Evolutionary conservation across 2,888 invertebrate genomes (phyloP), one percentile per base, ranked within the genome.

Genomic region (Drosophila tripunctata): DNA sequence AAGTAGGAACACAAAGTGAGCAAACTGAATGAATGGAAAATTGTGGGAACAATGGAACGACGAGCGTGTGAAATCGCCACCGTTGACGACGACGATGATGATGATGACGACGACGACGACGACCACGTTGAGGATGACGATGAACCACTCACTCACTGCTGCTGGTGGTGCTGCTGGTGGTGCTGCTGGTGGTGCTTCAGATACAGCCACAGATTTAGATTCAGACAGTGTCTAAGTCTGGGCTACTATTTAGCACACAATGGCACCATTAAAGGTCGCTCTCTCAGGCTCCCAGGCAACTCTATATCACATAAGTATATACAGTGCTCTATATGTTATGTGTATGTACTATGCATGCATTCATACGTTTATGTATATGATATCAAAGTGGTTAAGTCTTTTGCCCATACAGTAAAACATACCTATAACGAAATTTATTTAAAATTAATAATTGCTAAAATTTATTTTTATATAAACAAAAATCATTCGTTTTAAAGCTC

Each of bases 171-270:
- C 56, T 58, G 48, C 35, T 57, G 62, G 57, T 70, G 61, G 45
- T 54, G 55, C 69, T 50, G 33, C 40, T 47, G n/a, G n/a, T n/a
- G n/a, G 51, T 10, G 27, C 27, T 17, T 19, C 27, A 40, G n/a
- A 14, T 22, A 31, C 33, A 47, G 38, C 43, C 30, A 38, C 22
- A 40, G 68, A 65, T 56, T 70, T 43, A 54, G 66, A 50, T 60
- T 75, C 64, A 72, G 64, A 75, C 65, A 52, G 64, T 38, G 38
- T 55, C 64, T 56, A 54, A 61, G 69, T 64, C 66, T 70, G 60
- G 52, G 57, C 51, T 56, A 64, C 86, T 89, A 78, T 77, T 89
- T 89, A 88, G 78, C 89, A 89, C 84, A 89, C 89, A 89, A 89
- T 89, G 84, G 78, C 64, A 67, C 78, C 75, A 88, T 88, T 87